A percentile compares a stretch with the other conserved stretches of the same genome.
These are phyloP conservation scores for Encarsia formosa DNA, from an alignment of 2,888 invertebrate genomes.

Conservation along the genomic window DNA sequence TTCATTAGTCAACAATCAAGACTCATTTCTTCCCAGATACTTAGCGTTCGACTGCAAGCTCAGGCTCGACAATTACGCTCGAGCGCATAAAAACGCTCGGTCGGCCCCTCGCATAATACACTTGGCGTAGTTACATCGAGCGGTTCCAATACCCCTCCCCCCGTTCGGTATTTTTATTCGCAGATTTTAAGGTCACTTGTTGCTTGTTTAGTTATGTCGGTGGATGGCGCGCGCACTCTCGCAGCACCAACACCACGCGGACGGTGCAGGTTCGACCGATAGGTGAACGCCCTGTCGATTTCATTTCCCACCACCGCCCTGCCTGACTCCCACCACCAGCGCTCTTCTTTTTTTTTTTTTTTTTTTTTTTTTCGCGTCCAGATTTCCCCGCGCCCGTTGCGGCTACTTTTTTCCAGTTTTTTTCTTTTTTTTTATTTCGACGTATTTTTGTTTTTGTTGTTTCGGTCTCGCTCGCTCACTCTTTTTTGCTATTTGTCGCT, in stretches of 20 bases:
- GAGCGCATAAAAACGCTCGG: no score
- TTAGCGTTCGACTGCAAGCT: no score
- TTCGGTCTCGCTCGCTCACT: background rate
- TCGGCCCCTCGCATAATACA: no score
- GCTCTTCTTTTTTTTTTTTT: slow-evolving; percentile 38
- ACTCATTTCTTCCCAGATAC: no score
- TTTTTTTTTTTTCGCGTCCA: slow-evolving; percentile 31
- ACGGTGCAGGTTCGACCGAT: slow-evolving; percentile 46
- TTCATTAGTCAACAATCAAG: no score
- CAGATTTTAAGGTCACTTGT: slow-evolving; percentile 51
- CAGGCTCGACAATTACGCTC: no score
- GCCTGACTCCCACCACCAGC: slow-evolving; percentile 19
- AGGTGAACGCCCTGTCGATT: slow-evolving; percentile 50
- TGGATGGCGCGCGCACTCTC: slow-evolving; percentile 26
- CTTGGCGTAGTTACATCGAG: no score
- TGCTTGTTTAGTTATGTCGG: slow-evolving; percentile 50
- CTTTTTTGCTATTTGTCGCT: slow-evolving; percentile 11
- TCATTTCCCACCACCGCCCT: slow-evolving; percentile 37
- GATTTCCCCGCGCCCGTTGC: slow-evolving; percentile 35
- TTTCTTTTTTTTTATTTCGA: background rate
- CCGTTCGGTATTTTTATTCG: slow-evolving; percentile 43
- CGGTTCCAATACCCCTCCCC: background rate
- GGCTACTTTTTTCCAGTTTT: slow-evolving; percentile 27
- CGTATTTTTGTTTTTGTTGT: background rate
- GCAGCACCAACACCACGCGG: slow-evolving; percentile 30